These are phyloP conservation scores for Aurelia aurita complex sp. Pacific DNA, from an alignment of 30 jellyfish, hydroid and myxozoan species.

Conservation along the genomic window DNA sequence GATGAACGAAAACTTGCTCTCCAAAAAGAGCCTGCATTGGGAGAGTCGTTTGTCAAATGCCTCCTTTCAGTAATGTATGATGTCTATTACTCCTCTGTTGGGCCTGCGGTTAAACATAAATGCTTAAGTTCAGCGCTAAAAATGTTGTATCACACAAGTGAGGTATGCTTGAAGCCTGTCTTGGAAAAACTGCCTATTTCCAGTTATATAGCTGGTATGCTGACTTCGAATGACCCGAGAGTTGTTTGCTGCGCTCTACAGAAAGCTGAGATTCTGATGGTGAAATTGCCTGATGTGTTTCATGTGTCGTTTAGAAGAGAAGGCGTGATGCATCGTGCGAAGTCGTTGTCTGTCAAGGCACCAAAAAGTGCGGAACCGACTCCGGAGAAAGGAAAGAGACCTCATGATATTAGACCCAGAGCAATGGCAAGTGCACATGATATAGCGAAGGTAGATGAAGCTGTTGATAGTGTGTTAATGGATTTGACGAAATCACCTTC, in stretches of 20 bases:
- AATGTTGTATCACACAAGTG: conserved; percentile 88
- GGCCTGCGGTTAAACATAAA: conserved; percentile 96
- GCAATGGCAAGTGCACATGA: conserved; percentile 25
- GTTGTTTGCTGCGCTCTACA: conserved; percentile 92
- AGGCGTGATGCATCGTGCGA: conserved; percentile 95
- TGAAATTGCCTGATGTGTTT: conserved; percentile 83
- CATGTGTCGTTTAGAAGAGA: conserved; percentile 93
- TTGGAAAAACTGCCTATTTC: conserved; percentile 80
- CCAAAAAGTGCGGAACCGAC: conserved; percentile 26
- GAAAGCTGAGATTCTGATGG: conserved; percentile 90
- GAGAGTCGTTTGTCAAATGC: conserved; percentile 69
- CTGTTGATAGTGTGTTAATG: conserved; percentile 17
- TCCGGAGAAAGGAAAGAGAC: conserved; percentile 27
- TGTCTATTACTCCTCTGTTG: conserved; percentile 97
- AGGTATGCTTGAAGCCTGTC: conserved; percentile 50
- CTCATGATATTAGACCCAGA: conserved; percentile 5
- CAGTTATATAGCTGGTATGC: conserved; percentile 97
- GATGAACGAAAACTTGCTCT: conserved; percentile 78
- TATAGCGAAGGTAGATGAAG: conserved; percentile 12
- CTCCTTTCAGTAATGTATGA: conserved; percentile 77
- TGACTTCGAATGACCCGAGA: conserved; percentile 85
- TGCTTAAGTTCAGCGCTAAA: conserved; percentile 79
- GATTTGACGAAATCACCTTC: conserved; percentile 52
- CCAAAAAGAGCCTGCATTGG: conserved; percentile 55
- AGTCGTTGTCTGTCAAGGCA: conserved; percentile 40